A percentile compares a stretch with the other conserved stretches of the same genome.
These are phyloP conservation scores for Phrynocephalus forsythii DNA, from an alignment of 2,797 vertebrate genomes.

Conservation along the genomic window DNA sequence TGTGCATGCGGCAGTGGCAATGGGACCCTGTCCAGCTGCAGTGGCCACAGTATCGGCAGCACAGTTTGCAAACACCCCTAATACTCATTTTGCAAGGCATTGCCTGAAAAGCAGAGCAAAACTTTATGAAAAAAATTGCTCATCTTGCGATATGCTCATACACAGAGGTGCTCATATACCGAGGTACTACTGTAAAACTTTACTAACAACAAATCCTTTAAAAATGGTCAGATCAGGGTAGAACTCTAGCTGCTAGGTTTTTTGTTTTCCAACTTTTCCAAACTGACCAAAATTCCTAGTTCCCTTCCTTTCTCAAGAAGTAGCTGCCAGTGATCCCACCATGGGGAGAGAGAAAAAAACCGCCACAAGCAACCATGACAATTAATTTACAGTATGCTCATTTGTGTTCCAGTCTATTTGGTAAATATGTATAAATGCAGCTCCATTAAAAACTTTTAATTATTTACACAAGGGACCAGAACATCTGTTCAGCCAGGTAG, in stretches of 20 bases:
- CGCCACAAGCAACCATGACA: neutral
- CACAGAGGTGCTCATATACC: too few relatives aligned
- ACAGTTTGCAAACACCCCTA: too few relatives aligned
- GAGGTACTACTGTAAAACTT: too few relatives aligned
- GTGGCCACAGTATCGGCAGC: too few relatives aligned
- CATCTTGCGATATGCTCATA: too few relatives aligned
- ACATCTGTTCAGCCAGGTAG: conserved; percentile 72
- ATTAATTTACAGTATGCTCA: conserved; percentile 31
- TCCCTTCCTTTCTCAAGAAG: neutral
- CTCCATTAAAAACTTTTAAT: conserved; percentile 72
- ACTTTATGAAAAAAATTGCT: too few relatives aligned
- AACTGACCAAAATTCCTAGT: neutral
- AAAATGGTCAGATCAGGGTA: neutral
- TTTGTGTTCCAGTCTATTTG: conserved; percentile 71
- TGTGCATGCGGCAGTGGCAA: too few relatives aligned
- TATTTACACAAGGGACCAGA: conserved; percentile 73
- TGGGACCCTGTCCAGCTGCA: too few relatives aligned
- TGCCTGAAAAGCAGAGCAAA: too few relatives aligned
- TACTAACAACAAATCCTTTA: too few relatives aligned
- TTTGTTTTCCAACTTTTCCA: neutral
- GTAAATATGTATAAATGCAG: conserved; percentile 68
- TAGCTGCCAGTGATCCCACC: conserved; percentile 46
- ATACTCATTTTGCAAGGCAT: too few relatives aligned
- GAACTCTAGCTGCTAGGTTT: neutral
- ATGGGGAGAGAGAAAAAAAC: conserved; percentile 45